A percentile compares a stretch with the other conserved stretches of the same genome.
phyloP scores from a whole-genome alignment of 2,113 vertebrate species.

The Paralichthys olivaceus region DNA sequence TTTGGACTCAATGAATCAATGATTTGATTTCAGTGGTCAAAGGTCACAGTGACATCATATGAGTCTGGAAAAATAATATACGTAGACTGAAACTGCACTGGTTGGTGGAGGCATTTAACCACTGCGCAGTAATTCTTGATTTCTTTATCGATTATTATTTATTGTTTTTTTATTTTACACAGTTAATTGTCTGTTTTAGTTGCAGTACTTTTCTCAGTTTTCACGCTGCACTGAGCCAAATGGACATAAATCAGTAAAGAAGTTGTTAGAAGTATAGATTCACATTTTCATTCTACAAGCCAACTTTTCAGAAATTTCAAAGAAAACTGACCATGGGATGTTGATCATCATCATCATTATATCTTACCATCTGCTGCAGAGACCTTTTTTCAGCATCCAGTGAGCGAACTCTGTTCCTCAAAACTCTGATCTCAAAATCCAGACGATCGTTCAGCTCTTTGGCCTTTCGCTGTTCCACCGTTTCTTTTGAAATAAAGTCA shows the following conservation, averaged over 20 bases:
- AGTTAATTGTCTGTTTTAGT: background rate
- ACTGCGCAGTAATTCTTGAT: too few relatives aligned
- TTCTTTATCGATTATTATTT: background rate
- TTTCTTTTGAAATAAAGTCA: slow-evolving; percentile 72
- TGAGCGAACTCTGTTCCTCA: slow-evolving; percentile 78
- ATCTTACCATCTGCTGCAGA: slow-evolving; percentile 79
- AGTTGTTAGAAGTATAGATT: too few relatives aligned
- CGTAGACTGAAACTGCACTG: too few relatives aligned
- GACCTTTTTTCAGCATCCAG: slow-evolving; percentile 84
- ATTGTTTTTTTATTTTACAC: background rate
- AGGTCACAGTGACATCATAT: too few relatives aligned
- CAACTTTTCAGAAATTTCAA: too few relatives aligned
- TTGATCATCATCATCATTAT: background rate
- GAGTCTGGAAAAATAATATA: too few relatives aligned
- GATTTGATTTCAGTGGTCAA: too few relatives aligned
- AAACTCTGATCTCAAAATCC: slow-evolving; percentile 85
- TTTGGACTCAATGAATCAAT: too few relatives aligned
- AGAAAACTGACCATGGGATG: too few relatives aligned
- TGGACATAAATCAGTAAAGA: too few relatives aligned
- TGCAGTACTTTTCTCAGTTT: background rate
- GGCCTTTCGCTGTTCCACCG: slow-evolving; percentile 78
- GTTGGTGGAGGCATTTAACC: too few relatives aligned
- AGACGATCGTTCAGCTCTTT: slow-evolving; percentile 85
- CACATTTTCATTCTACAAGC: too few relatives aligned
- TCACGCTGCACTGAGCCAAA: background rate